Percentiles rank a stretch among this genome's conserved stretches.
Conservation (phyloP, 2,113 vertebrate genomes). For the Serinus canaria region DNA sequence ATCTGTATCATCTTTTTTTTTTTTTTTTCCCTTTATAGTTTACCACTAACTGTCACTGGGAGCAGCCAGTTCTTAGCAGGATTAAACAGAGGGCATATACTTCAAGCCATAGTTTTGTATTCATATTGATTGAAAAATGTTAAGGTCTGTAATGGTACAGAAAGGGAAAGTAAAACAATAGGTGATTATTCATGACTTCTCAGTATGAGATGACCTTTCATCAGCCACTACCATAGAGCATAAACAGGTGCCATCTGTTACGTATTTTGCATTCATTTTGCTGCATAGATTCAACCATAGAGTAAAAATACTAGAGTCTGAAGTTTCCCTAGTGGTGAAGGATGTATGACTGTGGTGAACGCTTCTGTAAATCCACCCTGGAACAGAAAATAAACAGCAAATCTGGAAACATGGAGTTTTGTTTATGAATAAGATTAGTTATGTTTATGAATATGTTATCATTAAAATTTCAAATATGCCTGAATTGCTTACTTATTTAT, state of each 20-base stretch:
- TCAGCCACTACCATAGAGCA: not conserved
- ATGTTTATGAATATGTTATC: not conserved
- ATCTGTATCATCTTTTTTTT: not conserved
- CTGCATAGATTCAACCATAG: not conserved
- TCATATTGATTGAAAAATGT: not conserved
- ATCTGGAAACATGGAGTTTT: not conserved
- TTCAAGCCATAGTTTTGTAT: not conserved
- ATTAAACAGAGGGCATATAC: not conserved
- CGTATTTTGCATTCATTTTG: not conserved
- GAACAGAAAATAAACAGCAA: not conserved
- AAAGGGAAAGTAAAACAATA: not conserved
- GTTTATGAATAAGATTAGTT: not conserved
- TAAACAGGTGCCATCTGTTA: not conserved
- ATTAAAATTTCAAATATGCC: not conserved
- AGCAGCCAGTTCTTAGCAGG: not conserved
- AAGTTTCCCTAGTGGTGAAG: not conserved
- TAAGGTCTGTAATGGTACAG: not conserved
- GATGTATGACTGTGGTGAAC: not conserved
- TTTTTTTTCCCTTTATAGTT: not conserved
- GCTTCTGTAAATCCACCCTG: not conserved
- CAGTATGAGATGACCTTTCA: not conserved
- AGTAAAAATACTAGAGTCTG: not conserved
- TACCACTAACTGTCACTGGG: not conserved
- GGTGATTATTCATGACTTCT: not conserved
- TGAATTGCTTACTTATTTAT: not conserved